Percentiles rank a stretch among this genome's conserved stretches.
Evolutionary conservation across 2,113 vertebrate genomes (phyloP).

Genomic region (Ictalurus furcatus): DNA sequence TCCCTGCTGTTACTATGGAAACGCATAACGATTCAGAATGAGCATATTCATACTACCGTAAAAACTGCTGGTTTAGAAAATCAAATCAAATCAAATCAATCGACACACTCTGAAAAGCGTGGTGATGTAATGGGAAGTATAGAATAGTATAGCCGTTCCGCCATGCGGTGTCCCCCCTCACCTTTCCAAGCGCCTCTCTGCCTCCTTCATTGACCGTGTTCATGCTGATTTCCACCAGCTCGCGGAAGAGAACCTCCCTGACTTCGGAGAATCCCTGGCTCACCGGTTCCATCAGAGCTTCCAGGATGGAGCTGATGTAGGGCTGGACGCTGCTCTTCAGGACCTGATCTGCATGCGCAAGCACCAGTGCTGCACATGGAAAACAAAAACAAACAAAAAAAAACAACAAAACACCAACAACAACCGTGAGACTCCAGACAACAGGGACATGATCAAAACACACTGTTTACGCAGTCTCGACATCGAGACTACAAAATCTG

Average conservation of each 20-base stretch:
- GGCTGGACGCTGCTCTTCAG: slow-evolving; percentile 87
- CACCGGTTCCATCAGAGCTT: slow-evolving; percentile 93
- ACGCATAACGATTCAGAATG: not conserved
- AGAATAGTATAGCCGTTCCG: not conserved
- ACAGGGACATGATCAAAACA: not conserved
- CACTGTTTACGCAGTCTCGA: not conserved
- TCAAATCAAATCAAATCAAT: not conserved
- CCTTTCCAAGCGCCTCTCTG: slow-evolving; percentile 84
- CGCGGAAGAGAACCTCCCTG: slow-evolving; percentile 88
- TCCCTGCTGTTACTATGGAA: not conserved
- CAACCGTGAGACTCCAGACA: not conserved
- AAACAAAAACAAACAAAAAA: not conserved
- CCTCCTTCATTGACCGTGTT: slow-evolving; percentile 85
- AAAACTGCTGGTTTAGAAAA: not conserved
- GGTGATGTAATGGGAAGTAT: not conserved
- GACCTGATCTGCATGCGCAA: slow-evolving; percentile 85
- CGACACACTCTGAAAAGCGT: not conserved
- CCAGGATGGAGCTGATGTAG: slow-evolving; percentile 92
- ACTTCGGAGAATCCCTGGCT: slow-evolving; percentile 92
- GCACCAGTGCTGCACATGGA: slow-evolving; percentile 60
- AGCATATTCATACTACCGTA: not conserved
- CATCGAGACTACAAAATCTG: not conserved
- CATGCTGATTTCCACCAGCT: slow-evolving; percentile 92
- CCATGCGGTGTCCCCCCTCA: slow-evolving; percentile 61
- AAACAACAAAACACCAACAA: not conserved